Evolutionary conservation across 2,888 invertebrate species (phyloP), one percentile per base, ranked within the genome.

Genomic region (Tridacna gigas): DNA sequence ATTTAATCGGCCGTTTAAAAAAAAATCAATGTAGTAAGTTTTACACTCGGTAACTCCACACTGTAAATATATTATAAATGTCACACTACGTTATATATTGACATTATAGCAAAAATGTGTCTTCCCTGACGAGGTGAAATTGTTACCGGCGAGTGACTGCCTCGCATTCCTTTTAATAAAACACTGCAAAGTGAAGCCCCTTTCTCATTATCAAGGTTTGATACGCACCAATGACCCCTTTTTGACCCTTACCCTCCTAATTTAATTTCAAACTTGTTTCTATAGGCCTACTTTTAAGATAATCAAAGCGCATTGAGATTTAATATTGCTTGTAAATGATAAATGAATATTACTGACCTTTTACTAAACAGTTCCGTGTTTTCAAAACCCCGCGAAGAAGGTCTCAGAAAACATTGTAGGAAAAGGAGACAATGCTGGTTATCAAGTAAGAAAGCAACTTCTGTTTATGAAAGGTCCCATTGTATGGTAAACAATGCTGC

Each of bases 181-280:
- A 47, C 48, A 25, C 22, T 71, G 26, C 71, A 48, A 71, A 25
- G 71, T 26, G 51, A 71, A 71, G 37, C 37, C 37, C 37, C 15
- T 37, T 51, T 48, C n/a, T 37, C 71, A 71, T 71, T 71, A 71
- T 71, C 51, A 71, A 51, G 51, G 71, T 71, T 71, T 71, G 71
- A 71, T 71, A 71, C 51, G 71, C 71, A 71, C 51, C 71, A 71
- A 71, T 71, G 71, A 12, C n/a, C 45, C 26, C 15, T 71, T 26
- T 22, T 71, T 71, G 20, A 48, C 51, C 71, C 71, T 48, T 71
- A 1, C 2, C 47, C 9, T 20, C 20, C 20, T 56, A 20, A 56
- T 3, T 20, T 56, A 15, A 20, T 15, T 56, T 56, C 11, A 3
- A 56, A 9, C n/a, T 56, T 56, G 5, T 15, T 3, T 56, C 11